Conservation (phyloP, 2,888 invertebrate genomes). For the Cataglyphis albicans region DNA sequence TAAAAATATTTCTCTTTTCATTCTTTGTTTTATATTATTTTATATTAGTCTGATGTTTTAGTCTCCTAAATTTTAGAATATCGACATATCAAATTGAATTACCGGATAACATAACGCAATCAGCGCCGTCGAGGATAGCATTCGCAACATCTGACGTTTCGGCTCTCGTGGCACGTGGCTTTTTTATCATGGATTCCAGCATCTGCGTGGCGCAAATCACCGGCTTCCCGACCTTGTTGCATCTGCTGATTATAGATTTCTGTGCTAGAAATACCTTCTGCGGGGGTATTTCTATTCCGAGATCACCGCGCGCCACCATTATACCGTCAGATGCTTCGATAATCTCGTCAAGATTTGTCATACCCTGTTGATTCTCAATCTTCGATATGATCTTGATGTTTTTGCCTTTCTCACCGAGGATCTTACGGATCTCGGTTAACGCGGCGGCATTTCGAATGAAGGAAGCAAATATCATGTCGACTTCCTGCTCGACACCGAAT, state of each 20-base stretch:
- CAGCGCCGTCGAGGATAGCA: conserved; percentile 98
- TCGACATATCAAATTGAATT: conserved; percentile 44
- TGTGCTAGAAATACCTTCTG: conserved; percentile 99
- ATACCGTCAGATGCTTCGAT: conserved; percentile 97
- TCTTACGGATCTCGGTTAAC: conserved; percentile 93
- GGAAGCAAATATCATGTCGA: conserved; percentile 99
- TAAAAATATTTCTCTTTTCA: neutral
- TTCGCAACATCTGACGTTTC: conserved; percentile 99
- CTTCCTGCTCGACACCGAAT: conserved; percentile 96
- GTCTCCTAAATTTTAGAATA: neutral
- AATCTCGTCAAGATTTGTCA: conserved; percentile 97
- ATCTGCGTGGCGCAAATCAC: conserved; percentile 99
- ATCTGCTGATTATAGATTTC: conserved; percentile 99
- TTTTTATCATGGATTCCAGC: conserved; percentile 99
- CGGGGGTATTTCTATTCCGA: conserved; percentile 99
- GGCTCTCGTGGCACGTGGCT: conserved; percentile 98
- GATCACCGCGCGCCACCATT: conserved; percentile 99
- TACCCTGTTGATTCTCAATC: conserved; percentile 99
- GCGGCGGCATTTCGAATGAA: conserved; percentile 97
- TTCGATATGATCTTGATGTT: conserved; percentile 98
- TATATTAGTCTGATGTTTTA: too few species aligned
- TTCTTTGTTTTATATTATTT: neutral
- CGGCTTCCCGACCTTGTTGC: conserved; percentile 98
- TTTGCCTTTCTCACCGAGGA: conserved; percentile 95
- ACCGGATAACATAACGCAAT: conserved; percentile 98